These are phyloP conservation scores for Ptilonorhynchus violaceus DNA, from an alignment of 2,113 vertebrate genomes.

Conservation along the genomic window DNA sequence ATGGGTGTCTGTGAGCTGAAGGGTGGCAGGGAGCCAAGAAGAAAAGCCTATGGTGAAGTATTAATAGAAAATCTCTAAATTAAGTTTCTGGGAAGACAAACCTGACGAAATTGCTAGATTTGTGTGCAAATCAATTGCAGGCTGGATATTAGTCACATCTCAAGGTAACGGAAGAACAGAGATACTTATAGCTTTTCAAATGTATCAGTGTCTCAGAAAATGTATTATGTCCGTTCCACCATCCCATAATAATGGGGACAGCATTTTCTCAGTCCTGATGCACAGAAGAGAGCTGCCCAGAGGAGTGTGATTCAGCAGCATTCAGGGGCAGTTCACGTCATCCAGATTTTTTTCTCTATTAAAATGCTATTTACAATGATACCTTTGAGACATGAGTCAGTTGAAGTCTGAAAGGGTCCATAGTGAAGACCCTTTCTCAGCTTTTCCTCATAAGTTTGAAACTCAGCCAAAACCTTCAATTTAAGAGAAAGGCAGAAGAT, in stretches of 20 bases:
- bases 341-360: not conserved
- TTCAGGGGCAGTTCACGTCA: not conserved
- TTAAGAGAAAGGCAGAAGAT: not conserved
- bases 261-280: not conserved
- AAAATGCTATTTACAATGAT: not conserved
- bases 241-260: not conserved
- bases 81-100: conserved; percentile 39
- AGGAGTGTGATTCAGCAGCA: not conserved
- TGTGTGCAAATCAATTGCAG: not conserved
- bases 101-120: not conserved
- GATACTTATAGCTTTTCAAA: not conserved
- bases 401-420: not conserved
- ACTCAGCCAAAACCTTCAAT: not conserved
- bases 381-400: not conserved
- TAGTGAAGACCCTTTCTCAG: not conserved
- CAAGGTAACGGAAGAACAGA: not conserved
- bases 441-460: not conserved
- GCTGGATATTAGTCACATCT: not conserved
- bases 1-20: not conserved
- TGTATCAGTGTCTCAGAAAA: not conserved
- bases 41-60: conserved; percentile 1
- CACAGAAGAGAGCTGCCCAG: not conserved
- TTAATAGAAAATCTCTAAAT: conserved; percentile 56
- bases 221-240: not conserved
- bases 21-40: conserved; percentile 33